Evolutionary conservation across 2,888 invertebrate genomes (phyloP), one percentile per base, ranked within the genome.

Genomic region (Vesta saturnalis): DNA sequence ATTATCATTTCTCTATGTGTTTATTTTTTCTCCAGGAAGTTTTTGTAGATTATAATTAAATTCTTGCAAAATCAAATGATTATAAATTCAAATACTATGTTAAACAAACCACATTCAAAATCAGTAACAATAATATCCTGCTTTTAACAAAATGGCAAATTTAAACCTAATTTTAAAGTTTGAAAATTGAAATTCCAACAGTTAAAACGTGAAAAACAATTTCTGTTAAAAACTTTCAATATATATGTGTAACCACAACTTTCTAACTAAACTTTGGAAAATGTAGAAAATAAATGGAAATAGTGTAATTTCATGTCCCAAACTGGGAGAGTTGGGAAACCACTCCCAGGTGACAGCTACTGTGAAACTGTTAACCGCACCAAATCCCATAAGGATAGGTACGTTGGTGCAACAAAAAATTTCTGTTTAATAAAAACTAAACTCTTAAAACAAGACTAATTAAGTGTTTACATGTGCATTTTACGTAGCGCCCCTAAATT

Each of bases 331-430:
- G 61, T 64, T 58, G 60, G 64, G 62, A 43, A 64, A 69, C 64
- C 69, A 43, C 64, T 55, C 56, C 60, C 69, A 69, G 64, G 69
- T 64, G 69, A 69, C 64, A 58, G 60, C 46, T 22, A 54, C 54
- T 46, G 68, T 57, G 64, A 56, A n/a, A 55, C 60, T 64, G 60
- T 47, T 69, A 60, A 69, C 60, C 69, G 64, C 64, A 69, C 60
- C 21, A 43, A 52, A 54, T 61, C 64, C 64, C 64, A 57, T 60
- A 64, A 60, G 64, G 56, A 59, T 55, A 14, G 47, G 55, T n/a
- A n/a, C n/a, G n/a, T n/a, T n/a, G n/a, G n/a, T 68, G 55, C 30
- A 54, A 59, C 52, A 60, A 66, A 66, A 66, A 66, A 15, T 35
- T n/a, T n/a, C 58, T 19, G 12, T 14, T 35, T 56, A 58, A 64